Evolutionary conservation across 2,113 vertebrate species (phyloP).

Genomic region (Microcebus tavaratra): DNA sequence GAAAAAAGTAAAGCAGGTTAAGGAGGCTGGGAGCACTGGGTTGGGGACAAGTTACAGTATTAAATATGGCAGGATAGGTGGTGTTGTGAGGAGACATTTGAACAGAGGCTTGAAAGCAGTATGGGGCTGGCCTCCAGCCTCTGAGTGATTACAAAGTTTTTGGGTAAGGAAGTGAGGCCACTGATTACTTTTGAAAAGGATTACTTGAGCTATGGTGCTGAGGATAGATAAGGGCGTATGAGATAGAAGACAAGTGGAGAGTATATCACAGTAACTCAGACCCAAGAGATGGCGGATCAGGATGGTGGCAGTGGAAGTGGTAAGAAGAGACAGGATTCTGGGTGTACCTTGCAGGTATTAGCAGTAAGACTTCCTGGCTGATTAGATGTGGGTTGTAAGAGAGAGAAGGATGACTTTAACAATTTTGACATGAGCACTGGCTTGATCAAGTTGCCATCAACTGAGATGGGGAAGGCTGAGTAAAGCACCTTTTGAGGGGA

Average conservation of each 20-base stretch:
- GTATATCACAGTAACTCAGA: neutral
- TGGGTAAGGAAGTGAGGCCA: neutral
- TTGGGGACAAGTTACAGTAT: neutral
- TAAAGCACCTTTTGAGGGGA: neutral
- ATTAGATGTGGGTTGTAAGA: neutral
- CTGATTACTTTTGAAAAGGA: neutral
- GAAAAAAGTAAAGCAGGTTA: neutral
- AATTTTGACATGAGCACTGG: neutral
- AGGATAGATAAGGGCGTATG: neutral
- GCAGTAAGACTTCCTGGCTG: neutral
- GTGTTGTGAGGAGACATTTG: neutral
- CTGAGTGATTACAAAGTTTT: neutral
- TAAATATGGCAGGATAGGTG: neutral
- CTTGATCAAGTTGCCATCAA: neutral
- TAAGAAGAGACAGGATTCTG: neutral
- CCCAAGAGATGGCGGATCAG: neutral
- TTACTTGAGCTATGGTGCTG: neutral
- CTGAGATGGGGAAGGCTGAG: neutral
- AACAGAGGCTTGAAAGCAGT: neutral
- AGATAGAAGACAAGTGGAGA: neutral
- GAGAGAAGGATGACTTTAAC: neutral
- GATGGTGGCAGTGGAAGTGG: neutral
- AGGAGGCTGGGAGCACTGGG: neutral
- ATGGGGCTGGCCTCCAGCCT: neutral
- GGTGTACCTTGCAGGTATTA: neutral